Evolutionary conservation across 2,113 vertebrate species (phyloP).

Genomic region (Esox niger): DNA sequence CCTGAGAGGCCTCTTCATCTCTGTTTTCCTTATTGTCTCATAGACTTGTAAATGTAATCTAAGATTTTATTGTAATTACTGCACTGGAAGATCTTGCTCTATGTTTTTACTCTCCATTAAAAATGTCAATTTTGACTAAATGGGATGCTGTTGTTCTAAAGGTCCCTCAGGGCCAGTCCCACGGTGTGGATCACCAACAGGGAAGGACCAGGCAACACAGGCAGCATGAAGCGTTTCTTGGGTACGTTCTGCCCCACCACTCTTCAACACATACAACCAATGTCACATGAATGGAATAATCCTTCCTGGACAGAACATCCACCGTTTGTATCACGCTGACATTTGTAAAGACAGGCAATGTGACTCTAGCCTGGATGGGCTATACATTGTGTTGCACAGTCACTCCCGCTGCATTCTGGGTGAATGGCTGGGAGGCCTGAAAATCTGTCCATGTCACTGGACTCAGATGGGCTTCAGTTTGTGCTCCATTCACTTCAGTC

Average conservation of each 20-base stretch:
- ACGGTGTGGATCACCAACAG: conserved; percentile 48
- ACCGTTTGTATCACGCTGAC: conserved; percentile 67
- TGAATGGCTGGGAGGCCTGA: conserved; percentile 64
- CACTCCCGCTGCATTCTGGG: conserved; percentile 68
- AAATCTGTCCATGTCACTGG: conserved; percentile 71
- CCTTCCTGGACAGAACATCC: conserved; percentile 58
- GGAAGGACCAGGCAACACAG: conserved; percentile 56
- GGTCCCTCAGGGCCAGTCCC: conserved; percentile 52
- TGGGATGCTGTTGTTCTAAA: conserved; percentile 41
- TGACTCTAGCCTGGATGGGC: conserved; percentile 48
- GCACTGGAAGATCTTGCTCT: background rate
- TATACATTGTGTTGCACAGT: conserved; percentile 64
- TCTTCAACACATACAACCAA: conserved; percentile 51
- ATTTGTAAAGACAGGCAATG: conserved; percentile 56
- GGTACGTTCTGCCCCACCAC: conserved; percentile 67
- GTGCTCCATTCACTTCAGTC: conserved; percentile 67
- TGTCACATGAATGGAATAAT: conserved; percentile 62
- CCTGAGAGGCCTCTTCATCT: background rate
- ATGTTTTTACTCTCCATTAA: too few relatives aligned
- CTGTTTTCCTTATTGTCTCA: background rate
- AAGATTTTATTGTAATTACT: background rate
- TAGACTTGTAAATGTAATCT: background rate
- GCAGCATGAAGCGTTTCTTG: conserved; percentile 63
- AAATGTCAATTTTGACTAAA: too few relatives aligned
- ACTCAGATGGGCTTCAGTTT: conserved; percentile 73